Conservation (phyloP, 2,888 invertebrate species). For the Glaucopsyche alexis region DNA sequence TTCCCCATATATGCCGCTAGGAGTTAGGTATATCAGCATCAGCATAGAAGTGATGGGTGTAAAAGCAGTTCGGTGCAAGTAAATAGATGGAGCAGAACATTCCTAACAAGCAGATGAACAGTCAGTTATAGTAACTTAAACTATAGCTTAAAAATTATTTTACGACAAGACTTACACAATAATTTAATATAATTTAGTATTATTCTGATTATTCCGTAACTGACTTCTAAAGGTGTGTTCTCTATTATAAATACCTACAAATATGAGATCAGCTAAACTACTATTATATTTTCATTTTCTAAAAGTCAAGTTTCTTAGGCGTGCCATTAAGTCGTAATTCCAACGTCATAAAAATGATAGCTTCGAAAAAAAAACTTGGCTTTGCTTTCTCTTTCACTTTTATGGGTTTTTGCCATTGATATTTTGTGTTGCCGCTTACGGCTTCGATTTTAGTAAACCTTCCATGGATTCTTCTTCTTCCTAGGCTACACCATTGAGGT, state of each 20-base stretch:
- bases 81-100: background rate
- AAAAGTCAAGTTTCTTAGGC: background rate
- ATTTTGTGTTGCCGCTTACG: no score
- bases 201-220: background rate
- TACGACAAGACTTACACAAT: constrained; percentile 2
- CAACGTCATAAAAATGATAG: no score
- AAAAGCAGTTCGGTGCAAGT: background rate
- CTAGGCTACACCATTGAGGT: background rate
- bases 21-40: constrained; percentile 6
- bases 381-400: no score
- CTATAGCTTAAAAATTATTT: constrained; percentile 20
- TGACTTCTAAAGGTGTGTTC: background rate
- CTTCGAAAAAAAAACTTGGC: no score
- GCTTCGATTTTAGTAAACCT: no score
- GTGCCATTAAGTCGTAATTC: no score
- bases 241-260: background rate
- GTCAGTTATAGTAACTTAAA: constrained; percentile 5
- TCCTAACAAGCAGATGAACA: constrained; percentile 3
- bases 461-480: no score
- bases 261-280: background rate
- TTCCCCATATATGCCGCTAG: constrained; percentile 18
- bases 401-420: no score
- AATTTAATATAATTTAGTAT: background rate
- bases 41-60: constrained; percentile 1
- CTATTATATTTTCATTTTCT: background rate